phyloP scores from a whole-genome alignment of 2,113 vertebrate genomes.

The Camelus dromedarius region DNA sequence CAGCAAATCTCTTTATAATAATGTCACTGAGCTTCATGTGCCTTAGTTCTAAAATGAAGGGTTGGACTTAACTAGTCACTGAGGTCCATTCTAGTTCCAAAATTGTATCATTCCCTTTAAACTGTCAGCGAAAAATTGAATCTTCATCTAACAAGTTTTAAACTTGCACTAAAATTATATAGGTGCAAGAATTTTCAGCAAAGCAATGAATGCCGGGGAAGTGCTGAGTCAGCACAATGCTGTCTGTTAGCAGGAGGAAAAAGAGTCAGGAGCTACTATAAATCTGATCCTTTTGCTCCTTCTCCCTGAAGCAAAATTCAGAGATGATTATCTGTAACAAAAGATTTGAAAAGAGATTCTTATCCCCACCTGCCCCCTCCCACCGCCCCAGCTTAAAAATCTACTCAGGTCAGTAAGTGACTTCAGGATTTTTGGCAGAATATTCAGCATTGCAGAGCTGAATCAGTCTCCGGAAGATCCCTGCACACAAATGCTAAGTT shows the following conservation, averaged over 20 bases:
- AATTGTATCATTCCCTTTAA: slow-evolving; percentile 16
- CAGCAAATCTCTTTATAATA: slow-evolving; percentile 46
- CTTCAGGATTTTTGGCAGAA: slow-evolving; percentile 48
- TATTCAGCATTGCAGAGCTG: slow-evolving; percentile 51
- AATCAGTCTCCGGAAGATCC: slow-evolving; percentile 77
- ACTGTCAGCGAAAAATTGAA: slow-evolving; percentile 37
- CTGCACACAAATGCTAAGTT: slow-evolving; percentile 75
- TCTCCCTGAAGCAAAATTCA: slow-evolving; percentile 75
- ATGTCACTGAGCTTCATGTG: neutral
- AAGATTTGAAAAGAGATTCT: slow-evolving; percentile 77
- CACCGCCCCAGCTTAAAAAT: neutral
- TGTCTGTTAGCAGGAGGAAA: slow-evolving; percentile 22
- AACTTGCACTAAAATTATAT: slow-evolving; percentile 64
- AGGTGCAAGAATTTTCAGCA: slow-evolving; percentile 61
- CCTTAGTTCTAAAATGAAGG: slow-evolving; percentile 40
- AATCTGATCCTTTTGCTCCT: slow-evolving; percentile 73
- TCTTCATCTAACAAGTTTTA: slow-evolving; percentile 63
- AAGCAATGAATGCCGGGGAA: slow-evolving; percentile 52
- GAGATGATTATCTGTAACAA: slow-evolving; percentile 71
- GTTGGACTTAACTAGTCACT: slow-evolving; percentile 9
- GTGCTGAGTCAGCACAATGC: slow-evolving; percentile 75
- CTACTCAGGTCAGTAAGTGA: slow-evolving; percentile 68
- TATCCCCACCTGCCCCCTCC: neutral
- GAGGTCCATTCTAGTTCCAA: slow-evolving; percentile 22
- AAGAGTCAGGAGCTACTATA: slow-evolving; percentile 73